phyloP scores from a whole-genome alignment of 2,888 invertebrate genomes.

The Tetropium fuscum region DNA sequence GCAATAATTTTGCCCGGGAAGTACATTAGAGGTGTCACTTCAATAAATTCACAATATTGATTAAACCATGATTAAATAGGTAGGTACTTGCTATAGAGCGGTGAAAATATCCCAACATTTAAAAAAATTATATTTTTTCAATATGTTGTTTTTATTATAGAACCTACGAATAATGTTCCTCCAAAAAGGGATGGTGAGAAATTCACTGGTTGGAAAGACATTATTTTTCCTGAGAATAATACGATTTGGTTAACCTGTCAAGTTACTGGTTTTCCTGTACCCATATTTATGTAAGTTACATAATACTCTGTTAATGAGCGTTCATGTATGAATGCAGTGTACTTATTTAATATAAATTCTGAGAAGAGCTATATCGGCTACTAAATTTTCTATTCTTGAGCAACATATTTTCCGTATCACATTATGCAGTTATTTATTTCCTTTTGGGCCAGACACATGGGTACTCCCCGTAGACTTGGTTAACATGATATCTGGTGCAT shows the following conservation, averaged over 20 bases:
- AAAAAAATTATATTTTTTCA: constrained; percentile 28
- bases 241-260: constrained; percentile 75
- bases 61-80: too few relatives aligned
- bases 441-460: too few relatives aligned
- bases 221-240: constrained; percentile 67
- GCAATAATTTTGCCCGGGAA: constrained; percentile 63
- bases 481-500: too few relatives aligned
- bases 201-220: constrained; percentile 71
- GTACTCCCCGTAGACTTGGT: too few relatives aligned
- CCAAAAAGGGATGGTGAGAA: constrained; percentile 74
- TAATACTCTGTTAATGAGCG: too few relatives aligned
- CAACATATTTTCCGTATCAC: too few relatives aligned
- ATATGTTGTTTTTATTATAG: constrained; percentile 49
- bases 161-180: constrained; percentile 74
- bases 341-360: too few relatives aligned
- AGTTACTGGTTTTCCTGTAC: constrained; percentile 70
- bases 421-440: too few relatives aligned
- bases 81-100: background rate
- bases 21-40: too few relatives aligned
- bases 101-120: constrained; percentile 12
- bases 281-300: constrained; percentile 60
- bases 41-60: too few relatives aligned
- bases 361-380: background rate
- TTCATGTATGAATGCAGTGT: too few relatives aligned
- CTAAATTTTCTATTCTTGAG: too few relatives aligned